Conservation (phyloP, 2,113 vertebrate genomes). For the Capra hircus region DNA sequence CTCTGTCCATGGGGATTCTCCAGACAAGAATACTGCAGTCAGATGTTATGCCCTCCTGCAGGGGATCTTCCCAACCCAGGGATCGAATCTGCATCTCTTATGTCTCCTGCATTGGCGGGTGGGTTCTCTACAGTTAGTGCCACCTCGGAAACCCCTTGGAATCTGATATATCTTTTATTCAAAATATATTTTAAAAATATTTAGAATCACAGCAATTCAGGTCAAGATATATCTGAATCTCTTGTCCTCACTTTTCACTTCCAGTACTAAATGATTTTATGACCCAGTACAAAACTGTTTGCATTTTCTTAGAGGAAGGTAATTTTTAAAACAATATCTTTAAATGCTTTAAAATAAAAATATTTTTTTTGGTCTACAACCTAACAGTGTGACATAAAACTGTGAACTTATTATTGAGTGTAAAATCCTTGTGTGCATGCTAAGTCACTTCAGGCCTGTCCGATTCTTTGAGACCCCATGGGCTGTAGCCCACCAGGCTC, state of each 20-base stretch:
- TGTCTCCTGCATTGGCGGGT: not conserved
- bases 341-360: not conserved
- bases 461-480: not conserved
- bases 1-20: not conserved
- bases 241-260: not conserved
- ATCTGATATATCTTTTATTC: not conserved
- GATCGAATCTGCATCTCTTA: not conserved
- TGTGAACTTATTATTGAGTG: not conserved
- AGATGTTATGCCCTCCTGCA: not conserved
- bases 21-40: not conserved
- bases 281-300: not conserved
- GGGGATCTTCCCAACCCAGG: not conserved
- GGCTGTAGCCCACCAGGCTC: not conserved
- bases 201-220: not conserved
- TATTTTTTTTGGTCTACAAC: not conserved
- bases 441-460: not conserved
- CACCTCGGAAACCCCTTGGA: not conserved
- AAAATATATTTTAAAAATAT: not conserved
- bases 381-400: not conserved
- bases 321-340: not conserved
- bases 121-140: not conserved
- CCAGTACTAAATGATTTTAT: not conserved
- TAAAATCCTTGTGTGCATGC: not conserved
- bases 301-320: not conserved
- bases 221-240: not conserved